These are phyloP conservation scores for Urechis unicinctus DNA, from an alignment of 2,888 invertebrate species.

Conservation along the genomic window DNA sequence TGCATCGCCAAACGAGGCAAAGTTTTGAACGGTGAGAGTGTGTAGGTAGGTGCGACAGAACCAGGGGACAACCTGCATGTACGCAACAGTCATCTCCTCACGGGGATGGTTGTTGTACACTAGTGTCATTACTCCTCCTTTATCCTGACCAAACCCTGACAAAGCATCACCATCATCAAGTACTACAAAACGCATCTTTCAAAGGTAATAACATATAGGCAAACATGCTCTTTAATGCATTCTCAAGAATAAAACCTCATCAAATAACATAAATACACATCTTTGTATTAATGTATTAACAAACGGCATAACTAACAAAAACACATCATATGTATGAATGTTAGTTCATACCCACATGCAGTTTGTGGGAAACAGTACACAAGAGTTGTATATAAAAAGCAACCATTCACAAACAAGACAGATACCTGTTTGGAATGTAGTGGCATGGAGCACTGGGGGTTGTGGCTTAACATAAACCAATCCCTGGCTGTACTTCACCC, in stretches of 20 bases:
- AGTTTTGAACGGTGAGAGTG: slow-evolving; percentile 64
- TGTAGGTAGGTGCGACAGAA: slow-evolving; percentile 71
- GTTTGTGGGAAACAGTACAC: neutral
- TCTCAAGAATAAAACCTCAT: too few relatives aligned
- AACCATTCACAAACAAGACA: too few relatives aligned
- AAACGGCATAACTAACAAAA: too few relatives aligned
- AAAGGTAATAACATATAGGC: too few relatives aligned
- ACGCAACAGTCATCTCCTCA: slow-evolving; percentile 63
- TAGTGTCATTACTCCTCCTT: slow-evolving; percentile 80
- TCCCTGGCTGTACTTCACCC: slow-evolving; percentile 59
- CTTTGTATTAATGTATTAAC: too few relatives aligned
- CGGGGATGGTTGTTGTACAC: slow-evolving; percentile 67
- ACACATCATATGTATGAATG: too few relatives aligned
- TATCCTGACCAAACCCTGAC: slow-evolving; percentile 81
- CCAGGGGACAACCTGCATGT: slow-evolving; percentile 75
- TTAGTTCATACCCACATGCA: too few relatives aligned
- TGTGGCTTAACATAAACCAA: slow-evolving; percentile 24
- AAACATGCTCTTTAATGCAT: too few relatives aligned
- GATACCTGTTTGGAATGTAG: slow-evolving; percentile 55
- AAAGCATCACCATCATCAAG: too few relatives aligned
- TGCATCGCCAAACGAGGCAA: slow-evolving; percentile 1
- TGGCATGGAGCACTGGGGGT: slow-evolving; percentile 66
- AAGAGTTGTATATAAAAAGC: too few relatives aligned
- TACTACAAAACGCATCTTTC: too few relatives aligned
- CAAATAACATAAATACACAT: too few relatives aligned